A percentile compares a stretch with the other conserved stretches of the same genome.
Conservation (phyloP, 2,797 vertebrate species). For the Sebastes oblongus region DNA sequence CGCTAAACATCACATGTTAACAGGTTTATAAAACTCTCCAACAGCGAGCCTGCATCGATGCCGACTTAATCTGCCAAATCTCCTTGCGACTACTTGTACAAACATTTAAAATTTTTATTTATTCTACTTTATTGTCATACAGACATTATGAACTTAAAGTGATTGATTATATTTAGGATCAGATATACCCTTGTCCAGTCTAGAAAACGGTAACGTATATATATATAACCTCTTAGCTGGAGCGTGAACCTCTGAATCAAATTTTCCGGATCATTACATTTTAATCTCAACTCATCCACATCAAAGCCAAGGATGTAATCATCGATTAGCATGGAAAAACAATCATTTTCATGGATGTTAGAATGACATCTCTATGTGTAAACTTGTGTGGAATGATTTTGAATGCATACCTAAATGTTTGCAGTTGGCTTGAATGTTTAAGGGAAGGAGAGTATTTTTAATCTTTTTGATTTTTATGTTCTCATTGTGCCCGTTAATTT, state of each 20-base stretch:
- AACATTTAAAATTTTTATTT: too few species aligned
- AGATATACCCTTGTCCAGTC: too few species aligned
- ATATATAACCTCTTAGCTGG: not conserved
- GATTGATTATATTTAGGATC: too few species aligned
- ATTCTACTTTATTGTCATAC: too few species aligned
- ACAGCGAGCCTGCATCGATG: too few species aligned
- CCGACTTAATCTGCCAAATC: too few species aligned
- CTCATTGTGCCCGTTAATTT: slow-evolving; percentile 38
- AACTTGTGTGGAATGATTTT: slow-evolving; percentile 55
- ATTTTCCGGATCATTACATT: slow-evolving; percentile 68
- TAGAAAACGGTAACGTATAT: too few species aligned
- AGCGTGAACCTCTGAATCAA: slow-evolving; percentile 49
- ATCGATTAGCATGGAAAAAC: slow-evolving; percentile 64
- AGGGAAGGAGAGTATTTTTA: slow-evolving; percentile 46
- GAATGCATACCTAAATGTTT: slow-evolving; percentile 50
- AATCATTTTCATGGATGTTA: slow-evolving; percentile 63
- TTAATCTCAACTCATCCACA: slow-evolving; percentile 51
- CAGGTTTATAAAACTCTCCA: too few species aligned
- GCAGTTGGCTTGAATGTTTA: slow-evolving; percentile 65
- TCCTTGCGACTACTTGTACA: too few species aligned
- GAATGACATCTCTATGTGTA: slow-evolving; percentile 54
- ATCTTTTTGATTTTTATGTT: slow-evolving; percentile 38
- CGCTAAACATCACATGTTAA: too few species aligned
- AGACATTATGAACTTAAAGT: too few species aligned
- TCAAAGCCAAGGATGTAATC: slow-evolving; percentile 63